Evolutionary conservation across 2,888 invertebrate genomes (phyloP).

Genomic region (Chalcosyrphus nemorum): DNA sequence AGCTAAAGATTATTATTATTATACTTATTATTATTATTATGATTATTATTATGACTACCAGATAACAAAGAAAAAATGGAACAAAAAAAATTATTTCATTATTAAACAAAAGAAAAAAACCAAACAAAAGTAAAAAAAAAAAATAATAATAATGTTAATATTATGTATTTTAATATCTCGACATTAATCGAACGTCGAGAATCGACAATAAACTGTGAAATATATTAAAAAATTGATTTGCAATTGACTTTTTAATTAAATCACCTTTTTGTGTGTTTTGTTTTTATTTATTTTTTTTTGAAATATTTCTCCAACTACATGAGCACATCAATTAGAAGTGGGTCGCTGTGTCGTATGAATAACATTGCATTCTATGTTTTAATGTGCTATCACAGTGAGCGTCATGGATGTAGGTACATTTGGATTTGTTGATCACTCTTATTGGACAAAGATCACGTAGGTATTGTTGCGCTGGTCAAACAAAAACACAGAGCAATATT

Average conservation of each 20-base stretch:
- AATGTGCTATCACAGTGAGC: not conserved
- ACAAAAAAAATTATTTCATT: conserved; percentile 61
- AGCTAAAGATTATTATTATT: conserved; percentile 67
- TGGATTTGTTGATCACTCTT: not conserved
- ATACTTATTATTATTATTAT: conserved; percentile 52
- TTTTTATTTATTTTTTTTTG: not conserved
- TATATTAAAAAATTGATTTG: conserved; percentile 76
- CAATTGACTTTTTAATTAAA: conserved; percentile 33
- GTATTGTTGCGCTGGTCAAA: no score
- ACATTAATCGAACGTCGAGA: conserved; percentile 82
- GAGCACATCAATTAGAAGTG: not conserved
- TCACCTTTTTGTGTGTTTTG: no score
- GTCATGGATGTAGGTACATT: not conserved
- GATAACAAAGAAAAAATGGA: conserved; percentile 58
- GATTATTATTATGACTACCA: conserved; percentile 71
- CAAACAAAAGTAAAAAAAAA: conserved; percentile 72
- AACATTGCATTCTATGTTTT: not conserved
- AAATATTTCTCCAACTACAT: not conserved
- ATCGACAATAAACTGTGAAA: conserved; percentile 83
- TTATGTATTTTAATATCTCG: conserved; percentile 81
- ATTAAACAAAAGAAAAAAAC: conserved; percentile 73
- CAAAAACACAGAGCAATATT: no score
- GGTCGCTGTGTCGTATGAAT: conserved; percentile 9
- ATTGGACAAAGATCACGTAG: no score
- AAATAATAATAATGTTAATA: conserved; percentile 74